A percentile compares a stretch with the other conserved stretches of the same genome.
Evolutionary conservation across 1,140 invertebrate species (phyloP).

Genomic region (Drosophila serrata): DNA sequence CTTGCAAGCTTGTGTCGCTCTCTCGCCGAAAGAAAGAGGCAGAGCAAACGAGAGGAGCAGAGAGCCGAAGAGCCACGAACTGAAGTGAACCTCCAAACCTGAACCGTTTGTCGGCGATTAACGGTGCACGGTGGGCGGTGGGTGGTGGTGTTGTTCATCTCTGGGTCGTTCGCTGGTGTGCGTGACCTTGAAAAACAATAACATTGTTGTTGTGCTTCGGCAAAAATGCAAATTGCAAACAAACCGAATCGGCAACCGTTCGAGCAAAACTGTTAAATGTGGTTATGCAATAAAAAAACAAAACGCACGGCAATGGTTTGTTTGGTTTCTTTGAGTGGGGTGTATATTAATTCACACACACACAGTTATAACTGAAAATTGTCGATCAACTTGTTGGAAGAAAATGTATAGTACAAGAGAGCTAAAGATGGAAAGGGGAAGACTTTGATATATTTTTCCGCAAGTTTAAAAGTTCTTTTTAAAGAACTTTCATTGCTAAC

Average conservation of each 20-base stretch:
- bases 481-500: background rate
- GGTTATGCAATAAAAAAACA: constrained; percentile 69
- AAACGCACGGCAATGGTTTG: constrained; percentile 14
- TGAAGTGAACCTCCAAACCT: constrained; percentile 49
- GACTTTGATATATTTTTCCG: too few relatives aligned
- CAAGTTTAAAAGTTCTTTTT: background rate
- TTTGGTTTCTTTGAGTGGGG: background rate
- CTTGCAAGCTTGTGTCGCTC: constrained; percentile 42
- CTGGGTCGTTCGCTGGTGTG: constrained; percentile 40
- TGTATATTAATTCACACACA: background rate
- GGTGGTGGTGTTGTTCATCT: constrained; percentile 42
- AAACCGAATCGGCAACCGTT: constrained; percentile 58
- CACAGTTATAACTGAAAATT: constrained; percentile 6
- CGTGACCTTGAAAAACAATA: constrained; percentile 80
- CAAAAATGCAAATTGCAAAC: constrained; percentile 79
- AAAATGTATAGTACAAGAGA: background rate
- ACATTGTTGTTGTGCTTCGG: constrained; percentile 66
- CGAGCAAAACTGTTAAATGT: constrained; percentile 72
- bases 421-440: too few relatives aligned
- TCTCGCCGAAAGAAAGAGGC: constrained; percentile 12
- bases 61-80: constrained; percentile 28
- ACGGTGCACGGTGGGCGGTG: constrained; percentile 23
- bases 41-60: constrained; percentile 16
- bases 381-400: constrained; percentile 29
- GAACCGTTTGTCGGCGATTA: constrained; percentile 3